Evolutionary conservation across 2,888 invertebrate species (phyloP), one percentile per base, ranked within the genome.

Genomic region (Megalurothrips usitatus): DNA sequence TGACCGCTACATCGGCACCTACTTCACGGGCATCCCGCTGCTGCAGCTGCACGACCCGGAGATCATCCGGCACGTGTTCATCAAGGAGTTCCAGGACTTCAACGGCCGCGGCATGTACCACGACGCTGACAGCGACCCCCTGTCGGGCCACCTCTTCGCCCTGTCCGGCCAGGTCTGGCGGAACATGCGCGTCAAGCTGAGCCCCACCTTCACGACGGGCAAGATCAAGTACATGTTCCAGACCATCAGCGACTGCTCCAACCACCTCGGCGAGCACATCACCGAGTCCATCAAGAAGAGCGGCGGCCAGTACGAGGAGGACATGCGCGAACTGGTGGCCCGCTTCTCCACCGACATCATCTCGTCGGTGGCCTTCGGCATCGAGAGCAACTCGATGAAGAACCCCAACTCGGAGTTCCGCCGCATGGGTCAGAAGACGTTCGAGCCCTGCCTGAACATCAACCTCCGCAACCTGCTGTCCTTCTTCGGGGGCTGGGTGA

Each of bases 341-440:
- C 87, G 88, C 82, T 89, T 87, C 83, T 88, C 88, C 23, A 88
- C 89, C 82, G 89, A 89, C 84, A 88, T 89, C 2, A 89, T 89
- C 79, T 88, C 89, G 19, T 87, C 87, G 68, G 88, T 88, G 82
- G 89, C 88, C 47, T 89, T 89, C 84, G 89, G 89, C 78, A 87
- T 89, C 83, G 87, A 88, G 82, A 87, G 88, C 83, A 88, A 89
- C 82, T 87, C 88, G 0, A 84, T 88, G 78, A 86, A 84, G 14
- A 84, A 88, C 82, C 85, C 87, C 52, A 84, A 88, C 28, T 87
- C 87, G 11, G 86, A 86, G 26, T 88, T 89, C 83, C 86, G 86
- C 79, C 83, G 84, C 48, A 86, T 87, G 83, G 87, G 87, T 0
- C 84, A 84, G 63, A 86, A 84, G 48, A 84, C 88, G 1, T 86